phyloP scores from a whole-genome alignment of 2,888 invertebrate species.

The Poecilus cupreus region DNA sequence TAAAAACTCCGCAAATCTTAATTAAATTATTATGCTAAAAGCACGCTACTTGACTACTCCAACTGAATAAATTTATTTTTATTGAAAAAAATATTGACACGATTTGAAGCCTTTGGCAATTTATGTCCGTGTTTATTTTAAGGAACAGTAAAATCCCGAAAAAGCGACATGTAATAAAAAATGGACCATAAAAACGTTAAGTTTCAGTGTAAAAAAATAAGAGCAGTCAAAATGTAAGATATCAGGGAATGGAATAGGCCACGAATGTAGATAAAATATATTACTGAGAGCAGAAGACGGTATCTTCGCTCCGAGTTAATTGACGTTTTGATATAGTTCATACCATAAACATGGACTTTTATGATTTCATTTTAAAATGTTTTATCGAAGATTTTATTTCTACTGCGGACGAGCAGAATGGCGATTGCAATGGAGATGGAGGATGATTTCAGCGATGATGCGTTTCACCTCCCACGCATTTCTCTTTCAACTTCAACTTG shows the following conservation, averaged over 20 bases:
- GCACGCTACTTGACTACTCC: neutral
- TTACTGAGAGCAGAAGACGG: constrained; percentile 27
- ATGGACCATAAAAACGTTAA: constrained; percentile 50
- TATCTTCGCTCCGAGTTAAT: constrained; percentile 30
- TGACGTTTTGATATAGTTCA: constrained; percentile 51
- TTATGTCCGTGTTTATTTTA: constrained; percentile 52
- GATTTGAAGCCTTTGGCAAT: constrained; percentile 30
- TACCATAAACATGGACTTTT: constrained; percentile 52
- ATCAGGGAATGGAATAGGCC: constrained; percentile 38
- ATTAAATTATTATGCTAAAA: constrained; percentile 29
- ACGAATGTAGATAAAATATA: constrained; percentile 43
- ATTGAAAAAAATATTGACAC: neutral
- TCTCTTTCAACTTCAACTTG: neutral
- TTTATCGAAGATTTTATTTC: constrained; percentile 42
- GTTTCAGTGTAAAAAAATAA: constrained; percentile 43
- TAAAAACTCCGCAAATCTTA: neutral
- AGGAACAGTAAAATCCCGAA: constrained; percentile 46
- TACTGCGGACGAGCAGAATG: neutral
- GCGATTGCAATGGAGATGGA: neutral
- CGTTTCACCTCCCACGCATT: constrained; percentile 16
- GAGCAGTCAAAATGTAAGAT: constrained; percentile 40
- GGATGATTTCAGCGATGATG: neutral
- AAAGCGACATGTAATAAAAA: constrained; percentile 38
- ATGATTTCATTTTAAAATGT: constrained; percentile 51
- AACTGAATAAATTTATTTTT: neutral